Evolutionary conservation across 1,140 invertebrate genomes (phyloP), one percentile per base, ranked within the genome.

Genomic region (Heliconius melpomene): DNA sequence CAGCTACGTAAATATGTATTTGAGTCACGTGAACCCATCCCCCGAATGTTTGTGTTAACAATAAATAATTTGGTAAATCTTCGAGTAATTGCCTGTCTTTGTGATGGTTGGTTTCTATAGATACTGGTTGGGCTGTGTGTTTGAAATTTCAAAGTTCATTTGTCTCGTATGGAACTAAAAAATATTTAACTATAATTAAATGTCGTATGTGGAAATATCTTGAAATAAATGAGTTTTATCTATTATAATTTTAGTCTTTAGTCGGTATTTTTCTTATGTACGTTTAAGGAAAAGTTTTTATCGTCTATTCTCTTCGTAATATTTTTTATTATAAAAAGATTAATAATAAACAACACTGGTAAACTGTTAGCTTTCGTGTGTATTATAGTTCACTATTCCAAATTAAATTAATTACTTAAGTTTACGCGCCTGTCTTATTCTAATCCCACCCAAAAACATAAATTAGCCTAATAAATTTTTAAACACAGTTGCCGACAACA

Each of bases 1-100:
- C 38, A 57, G 52, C 50, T 79, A 77, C 78, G 66, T 79, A 66
- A 79, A 79, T 78, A 70, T 71, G 46, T 80, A 75, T 76, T 79
- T 76, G 38, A 79, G 77, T 74, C 46, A 79, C 77, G 74, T 83
- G 74, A 76, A 72, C 60, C 60, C 23, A 66, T 66, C 36, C 57
- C 32, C 6, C 36, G 18, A 74, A 26, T 74, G 38, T 77, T 29
- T 32, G 60, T 18, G 74, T 26, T 75, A 75, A 60, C 36, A 72
- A 78, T 82, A 74, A 70, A 38, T 79, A 73, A 82, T 79, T 74
- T 54, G 71, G 71, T 40, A 73, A 76, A 80, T 52, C 78, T 26
- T 9, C 66, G 23, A 75, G 20, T 54, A 79, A 72, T 75, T 75
- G 40, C 60, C 50, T 71, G 38, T 23, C 18, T 70, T 72, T 75